Conservation (phyloP, 2,113 vertebrate species). For the Dipodomys stephensi region DNA sequence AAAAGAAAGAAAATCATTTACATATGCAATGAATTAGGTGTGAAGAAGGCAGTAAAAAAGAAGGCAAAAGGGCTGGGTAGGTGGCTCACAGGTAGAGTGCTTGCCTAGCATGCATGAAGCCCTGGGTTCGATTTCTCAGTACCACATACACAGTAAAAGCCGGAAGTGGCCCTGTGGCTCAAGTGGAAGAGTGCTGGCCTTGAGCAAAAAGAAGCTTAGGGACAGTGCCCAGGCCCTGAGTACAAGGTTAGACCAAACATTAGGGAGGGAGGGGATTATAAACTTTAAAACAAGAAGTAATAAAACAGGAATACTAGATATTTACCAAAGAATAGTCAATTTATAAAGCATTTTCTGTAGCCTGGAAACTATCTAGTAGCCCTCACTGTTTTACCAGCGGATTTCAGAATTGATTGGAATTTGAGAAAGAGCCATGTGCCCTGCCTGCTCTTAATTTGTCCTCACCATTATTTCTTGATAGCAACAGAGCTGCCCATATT, state of each 20-base stretch:
- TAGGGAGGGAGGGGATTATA: too few relatives aligned
- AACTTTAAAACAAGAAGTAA: background rate
- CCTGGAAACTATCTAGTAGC: background rate
- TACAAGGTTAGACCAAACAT: too few relatives aligned
- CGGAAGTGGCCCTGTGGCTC: too few relatives aligned
- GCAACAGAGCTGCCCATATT: background rate
- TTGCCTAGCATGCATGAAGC: too few relatives aligned
- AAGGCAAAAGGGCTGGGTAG: background rate
- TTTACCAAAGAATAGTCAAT: background rate
- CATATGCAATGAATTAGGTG: background rate
- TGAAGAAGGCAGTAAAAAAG: background rate
- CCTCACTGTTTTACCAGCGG: background rate
- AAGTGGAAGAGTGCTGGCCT: too few relatives aligned
- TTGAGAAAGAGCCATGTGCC: background rate
- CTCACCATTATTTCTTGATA: background rate
- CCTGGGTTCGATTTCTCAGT: too few relatives aligned
- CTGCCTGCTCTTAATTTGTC: background rate
- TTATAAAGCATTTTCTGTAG: background rate
- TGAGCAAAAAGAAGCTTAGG: too few relatives aligned
- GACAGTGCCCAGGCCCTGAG: too few relatives aligned
- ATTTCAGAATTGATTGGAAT: background rate
- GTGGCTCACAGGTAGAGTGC: too few relatives aligned
- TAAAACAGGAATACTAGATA: background rate
- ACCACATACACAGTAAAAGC: too few relatives aligned
- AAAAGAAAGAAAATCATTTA: background rate